phyloP scores from a whole-genome alignment of 1,140 invertebrate species.

The Magallana gigas region DNA sequence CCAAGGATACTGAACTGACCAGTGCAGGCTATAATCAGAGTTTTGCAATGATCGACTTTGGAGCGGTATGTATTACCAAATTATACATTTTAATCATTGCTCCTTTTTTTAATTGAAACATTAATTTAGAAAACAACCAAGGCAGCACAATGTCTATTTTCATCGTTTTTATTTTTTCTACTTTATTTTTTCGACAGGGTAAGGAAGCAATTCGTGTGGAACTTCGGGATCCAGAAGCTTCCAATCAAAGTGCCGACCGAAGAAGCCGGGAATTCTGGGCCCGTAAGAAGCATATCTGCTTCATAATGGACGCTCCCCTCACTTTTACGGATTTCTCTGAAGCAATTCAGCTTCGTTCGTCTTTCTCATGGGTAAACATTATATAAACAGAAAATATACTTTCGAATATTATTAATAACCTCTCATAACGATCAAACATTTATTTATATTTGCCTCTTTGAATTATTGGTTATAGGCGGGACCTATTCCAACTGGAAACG shows the following conservation, averaged over 20 bases:
- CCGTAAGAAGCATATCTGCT: slow-evolving; percentile 1
- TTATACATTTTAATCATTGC: no score
- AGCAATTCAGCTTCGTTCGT: neutral
- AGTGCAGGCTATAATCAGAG: neutral
- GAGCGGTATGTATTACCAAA: neutral
- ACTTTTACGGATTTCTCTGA: neutral
- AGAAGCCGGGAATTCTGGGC: neutral
- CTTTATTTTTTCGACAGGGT: neutral
- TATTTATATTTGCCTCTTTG: no score
- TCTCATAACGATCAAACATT: no score
- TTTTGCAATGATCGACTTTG: slow-evolving; percentile 11
- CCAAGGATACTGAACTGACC: neutral
- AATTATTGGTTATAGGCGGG: slow-evolving; percentile 2
- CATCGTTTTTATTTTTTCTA: no score
- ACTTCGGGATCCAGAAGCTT: neutral
- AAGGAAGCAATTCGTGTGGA: slow-evolving; percentile 16
- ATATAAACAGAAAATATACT: no score
- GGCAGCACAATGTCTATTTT: no score
- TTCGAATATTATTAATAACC: no score
- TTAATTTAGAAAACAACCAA: no score
- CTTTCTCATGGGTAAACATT: slow-evolving; percentile 6
- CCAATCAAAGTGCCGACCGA: neutral
- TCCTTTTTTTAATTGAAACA: neutral
- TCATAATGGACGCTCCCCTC: neutral
- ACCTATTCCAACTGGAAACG: neutral